Conservation (phyloP, 2,888 invertebrate species). For the Boloria selene region DNA sequence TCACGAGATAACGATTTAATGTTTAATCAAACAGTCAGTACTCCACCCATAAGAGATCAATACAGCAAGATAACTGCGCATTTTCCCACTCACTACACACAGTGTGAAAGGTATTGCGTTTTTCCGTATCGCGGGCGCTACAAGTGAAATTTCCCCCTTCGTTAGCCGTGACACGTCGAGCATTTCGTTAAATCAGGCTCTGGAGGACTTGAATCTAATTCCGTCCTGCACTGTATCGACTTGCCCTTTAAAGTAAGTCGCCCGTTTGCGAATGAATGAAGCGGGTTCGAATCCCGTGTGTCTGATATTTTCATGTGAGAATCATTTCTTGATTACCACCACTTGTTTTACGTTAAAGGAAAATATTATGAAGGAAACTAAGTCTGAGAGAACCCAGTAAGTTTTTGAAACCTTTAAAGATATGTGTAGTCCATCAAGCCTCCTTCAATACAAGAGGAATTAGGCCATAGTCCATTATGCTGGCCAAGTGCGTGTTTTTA, state of each 20-base stretch:
- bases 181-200: constrained; percentile 31
- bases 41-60: constrained; percentile 11
- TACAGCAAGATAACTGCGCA: constrained; percentile 22
- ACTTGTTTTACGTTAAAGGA: too few species aligned
- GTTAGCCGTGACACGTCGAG: constrained; percentile 33
- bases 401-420: too few species aligned
- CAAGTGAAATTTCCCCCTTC: constrained; percentile 16
- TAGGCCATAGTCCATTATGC: too few species aligned
- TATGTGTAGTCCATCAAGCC: too few species aligned
- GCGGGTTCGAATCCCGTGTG: too few species aligned
- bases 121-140: constrained; percentile 7
- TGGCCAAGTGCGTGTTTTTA: too few species aligned
- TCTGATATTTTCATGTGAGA: too few species aligned
- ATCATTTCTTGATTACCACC: too few species aligned
- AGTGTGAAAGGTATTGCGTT: constrained; percentile 11
- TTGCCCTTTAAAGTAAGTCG: constrained; percentile 23
- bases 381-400: neutral
- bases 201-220: constrained; percentile 29
- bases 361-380: too few species aligned
- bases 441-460: too few species aligned
- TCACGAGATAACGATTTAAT: neutral
- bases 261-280: too few species aligned
- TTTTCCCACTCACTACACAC: constrained; percentile 29
- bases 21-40: neutral
- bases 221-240: constrained; percentile 16